These are phyloP conservation scores for Hyposoter didymator DNA, from an alignment of 2,888 invertebrate species.

Conservation along the genomic window DNA sequence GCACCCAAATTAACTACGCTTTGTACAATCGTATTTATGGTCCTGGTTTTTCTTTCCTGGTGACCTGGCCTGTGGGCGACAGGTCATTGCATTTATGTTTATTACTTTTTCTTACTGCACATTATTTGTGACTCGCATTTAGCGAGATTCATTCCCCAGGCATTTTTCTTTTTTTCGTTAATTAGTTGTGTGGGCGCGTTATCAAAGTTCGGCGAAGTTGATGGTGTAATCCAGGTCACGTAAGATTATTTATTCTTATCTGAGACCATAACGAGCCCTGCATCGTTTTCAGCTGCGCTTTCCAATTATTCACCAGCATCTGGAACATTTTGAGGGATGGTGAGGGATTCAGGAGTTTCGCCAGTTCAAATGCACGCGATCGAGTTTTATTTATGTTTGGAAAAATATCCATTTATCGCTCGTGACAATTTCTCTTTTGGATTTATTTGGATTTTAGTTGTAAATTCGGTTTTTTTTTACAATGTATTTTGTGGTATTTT, in stretches of 20 bases:
- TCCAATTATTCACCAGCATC: no score
- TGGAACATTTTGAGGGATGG: no score
- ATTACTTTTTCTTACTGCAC: neutral
- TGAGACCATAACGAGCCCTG: neutral
- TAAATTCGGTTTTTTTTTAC: neutral
- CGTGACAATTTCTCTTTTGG: neutral
- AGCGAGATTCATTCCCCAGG: no score
- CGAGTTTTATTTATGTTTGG: no score
- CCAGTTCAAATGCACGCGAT: no score
- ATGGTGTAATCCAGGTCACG: neutral
- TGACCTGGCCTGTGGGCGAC: conserved; percentile 2
- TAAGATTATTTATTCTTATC: neutral
- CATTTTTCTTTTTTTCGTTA: neutral
- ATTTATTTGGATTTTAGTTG: neutral
- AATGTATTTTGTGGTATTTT: neutral
- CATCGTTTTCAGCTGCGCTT: neutral
- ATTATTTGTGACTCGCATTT: neutral
- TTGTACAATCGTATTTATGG: neutral
- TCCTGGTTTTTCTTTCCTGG: neutral
- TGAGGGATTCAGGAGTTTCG: no score
- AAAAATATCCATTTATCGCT: no score
- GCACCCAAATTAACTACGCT: conserved; percentile 5
- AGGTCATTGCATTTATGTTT: conserved; percentile 2
- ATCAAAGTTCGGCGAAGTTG: neutral
- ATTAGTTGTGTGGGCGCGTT: neutral